Conservation (phyloP, 2,888 invertebrate species). For the Lasioglossum malachurum region DNA sequence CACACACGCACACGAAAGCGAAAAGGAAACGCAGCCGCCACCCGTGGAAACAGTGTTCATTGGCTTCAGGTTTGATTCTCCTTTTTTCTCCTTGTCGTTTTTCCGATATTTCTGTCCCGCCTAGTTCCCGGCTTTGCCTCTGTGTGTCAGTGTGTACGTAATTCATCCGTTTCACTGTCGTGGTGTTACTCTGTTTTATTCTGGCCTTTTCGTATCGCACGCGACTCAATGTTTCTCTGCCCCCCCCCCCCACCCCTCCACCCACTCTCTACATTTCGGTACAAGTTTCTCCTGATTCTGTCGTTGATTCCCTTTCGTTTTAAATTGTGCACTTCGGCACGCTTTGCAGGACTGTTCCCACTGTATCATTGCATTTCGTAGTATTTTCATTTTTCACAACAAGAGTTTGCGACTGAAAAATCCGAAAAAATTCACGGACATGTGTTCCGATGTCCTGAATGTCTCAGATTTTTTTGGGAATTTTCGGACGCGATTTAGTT, state of each 20-base stretch:
- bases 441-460: accelerated
- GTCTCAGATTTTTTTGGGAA: no score
- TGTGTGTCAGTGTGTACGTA: background rate
- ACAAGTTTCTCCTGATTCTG: background rate
- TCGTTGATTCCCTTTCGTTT: background rate
- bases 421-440: no score
- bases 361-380: background rate
- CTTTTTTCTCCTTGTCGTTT: conserved; percentile 11
- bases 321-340: background rate
- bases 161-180: conserved; percentile 10
- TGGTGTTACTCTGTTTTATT: background rate
- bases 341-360: background rate
- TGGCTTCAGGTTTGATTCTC: conserved; percentile 20
- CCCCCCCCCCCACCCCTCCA: no score
- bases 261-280: background rate
- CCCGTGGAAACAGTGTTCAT: conserved; percentile 23
- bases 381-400: no score
- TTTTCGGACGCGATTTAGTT: no score
- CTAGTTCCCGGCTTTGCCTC: background rate
- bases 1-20: background rate
- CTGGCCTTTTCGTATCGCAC: background rate
- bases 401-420: no score
- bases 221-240: background rate
- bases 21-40: conserved; percentile 9
- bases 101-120: conserved; percentile 6